Base-by-base conservation (phyloP, 2,113 vertebrate species). In the Pelodiscus sinensis region DNA sequence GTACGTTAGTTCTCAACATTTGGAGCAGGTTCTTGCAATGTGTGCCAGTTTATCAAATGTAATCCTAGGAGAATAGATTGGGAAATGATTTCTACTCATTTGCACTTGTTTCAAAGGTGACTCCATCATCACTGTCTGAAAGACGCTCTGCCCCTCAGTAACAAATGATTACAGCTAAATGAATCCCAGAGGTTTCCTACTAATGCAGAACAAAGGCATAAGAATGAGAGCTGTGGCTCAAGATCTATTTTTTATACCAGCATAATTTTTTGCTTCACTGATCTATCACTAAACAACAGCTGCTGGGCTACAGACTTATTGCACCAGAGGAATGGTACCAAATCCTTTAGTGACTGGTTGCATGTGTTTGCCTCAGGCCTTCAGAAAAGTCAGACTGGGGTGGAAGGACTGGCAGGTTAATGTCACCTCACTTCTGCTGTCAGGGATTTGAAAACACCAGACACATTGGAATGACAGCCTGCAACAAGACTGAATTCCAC, bases 261-360 rank as follows among this genome's bases (percentile, higher is more conserved):
- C 97, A 98, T 98, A 98, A 98, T 99, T 99, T 98, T 98, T 98
- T 98, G 98, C 98, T 99, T 99, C 98, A 98, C 98, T 99, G 98
- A 98, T 98, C 98, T 99, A 98, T 98, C 98, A 98, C 98, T 98
- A 98, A 98, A 98, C 97, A 99, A 97, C 98, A 99, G 98, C 98
- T 98, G 98, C 98, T 97, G 96, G 97, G 97, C 96, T 97, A 96
- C 96, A 98, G 97, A 96, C 96, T 97, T 94, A 82, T 87, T 60
- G 86, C 95, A 88, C 97, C 97, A 90, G 92, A 94, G 96, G 97
- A 98, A 98, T 93, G 85, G 94, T 86, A 85, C 82, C 71, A 87
- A 93, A 97, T 97, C 96, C 95, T 97, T 97, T 88, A 96, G 97
- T 96, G 96, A 60, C 91, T 97, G 96, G 97, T 97, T 97, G 95